A percentile compares a stretch with the other conserved stretches of the same genome.
Conservation (phyloP, 2,888 invertebrate species). For the Macropis europaea region DNA sequence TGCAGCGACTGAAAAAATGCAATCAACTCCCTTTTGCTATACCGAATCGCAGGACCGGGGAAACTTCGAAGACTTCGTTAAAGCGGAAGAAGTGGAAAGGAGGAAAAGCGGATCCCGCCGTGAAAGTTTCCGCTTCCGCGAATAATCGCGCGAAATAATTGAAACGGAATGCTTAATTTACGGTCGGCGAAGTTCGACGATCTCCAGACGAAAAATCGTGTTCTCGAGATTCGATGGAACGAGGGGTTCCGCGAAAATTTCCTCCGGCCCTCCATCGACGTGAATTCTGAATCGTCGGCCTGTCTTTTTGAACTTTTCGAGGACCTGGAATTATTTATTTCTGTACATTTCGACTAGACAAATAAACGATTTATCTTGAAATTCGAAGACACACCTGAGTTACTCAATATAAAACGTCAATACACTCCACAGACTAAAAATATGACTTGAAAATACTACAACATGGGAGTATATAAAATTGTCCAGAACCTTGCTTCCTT, state of each 20-base stretch:
- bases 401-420: too few species aligned
- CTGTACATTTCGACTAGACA: too few species aligned
- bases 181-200: constrained; percentile 11
- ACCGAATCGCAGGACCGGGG: constrained; percentile 32
- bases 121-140: constrained; percentile 48
- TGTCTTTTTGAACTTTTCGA: not conserved
- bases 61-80: constrained; percentile 57
- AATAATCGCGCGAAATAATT: constrained; percentile 61
- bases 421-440: too few species aligned
- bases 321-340: not conserved
- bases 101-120: constrained; percentile 19
- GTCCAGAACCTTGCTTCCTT: too few species aligned
- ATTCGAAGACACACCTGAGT: too few species aligned
- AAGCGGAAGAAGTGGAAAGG: not conserved
- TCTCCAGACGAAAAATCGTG: constrained; percentile 17
- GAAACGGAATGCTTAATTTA: constrained; percentile 59
- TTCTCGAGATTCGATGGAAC: not conserved
- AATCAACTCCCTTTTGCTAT: constrained; percentile 39
- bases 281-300: not conserved
- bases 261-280: not conserved
- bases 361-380: too few species aligned
- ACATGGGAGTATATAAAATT: too few species aligned
- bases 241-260: not conserved
- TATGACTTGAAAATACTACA: too few species aligned
- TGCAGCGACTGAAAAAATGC: constrained; percentile 47